Percentiles rank a stretch among this genome's conserved stretches.
Evolutionary conservation across 2,113 vertebrate species (phyloP).

Genomic region (Delphinapterus leucas): DNA sequence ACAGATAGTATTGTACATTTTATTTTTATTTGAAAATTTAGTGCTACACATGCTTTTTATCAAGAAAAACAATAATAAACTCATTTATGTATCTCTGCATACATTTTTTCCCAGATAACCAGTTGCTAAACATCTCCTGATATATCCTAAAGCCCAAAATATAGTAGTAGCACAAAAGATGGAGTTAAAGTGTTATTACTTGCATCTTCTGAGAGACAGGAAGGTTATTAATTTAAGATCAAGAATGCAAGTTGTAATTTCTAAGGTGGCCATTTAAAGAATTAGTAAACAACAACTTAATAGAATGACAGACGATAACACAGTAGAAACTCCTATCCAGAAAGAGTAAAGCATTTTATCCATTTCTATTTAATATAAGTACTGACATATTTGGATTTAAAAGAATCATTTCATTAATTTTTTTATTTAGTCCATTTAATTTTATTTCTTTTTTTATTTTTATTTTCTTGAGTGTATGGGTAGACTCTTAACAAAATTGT

Average conservation of each 20-base stretch:
- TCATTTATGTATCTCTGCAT: background rate
- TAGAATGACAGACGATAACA: background rate
- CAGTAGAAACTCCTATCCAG: background rate
- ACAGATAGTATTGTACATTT: background rate
- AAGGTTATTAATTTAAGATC: background rate
- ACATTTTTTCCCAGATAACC: background rate
- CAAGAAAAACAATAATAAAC: background rate
- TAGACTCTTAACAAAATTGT: slow-evolving; percentile 45
- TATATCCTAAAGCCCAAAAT: background rate
- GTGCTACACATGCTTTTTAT: background rate
- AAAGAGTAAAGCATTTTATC: background rate
- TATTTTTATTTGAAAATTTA: background rate
- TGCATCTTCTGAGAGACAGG: background rate
- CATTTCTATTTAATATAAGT: background rate
- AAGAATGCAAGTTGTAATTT: background rate
- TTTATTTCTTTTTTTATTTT: background rate
- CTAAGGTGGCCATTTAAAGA: background rate
- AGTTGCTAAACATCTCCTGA: background rate
- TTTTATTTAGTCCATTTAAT: background rate
- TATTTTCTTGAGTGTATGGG: background rate
- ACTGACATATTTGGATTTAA: background rate
- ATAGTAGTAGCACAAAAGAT: background rate
- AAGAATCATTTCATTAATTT: background rate
- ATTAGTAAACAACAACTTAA: background rate
- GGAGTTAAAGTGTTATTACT: background rate